Evolutionary conservation across 2,888 invertebrate genomes (phyloP).

Genomic region (Sthenelais limicola): DNA sequence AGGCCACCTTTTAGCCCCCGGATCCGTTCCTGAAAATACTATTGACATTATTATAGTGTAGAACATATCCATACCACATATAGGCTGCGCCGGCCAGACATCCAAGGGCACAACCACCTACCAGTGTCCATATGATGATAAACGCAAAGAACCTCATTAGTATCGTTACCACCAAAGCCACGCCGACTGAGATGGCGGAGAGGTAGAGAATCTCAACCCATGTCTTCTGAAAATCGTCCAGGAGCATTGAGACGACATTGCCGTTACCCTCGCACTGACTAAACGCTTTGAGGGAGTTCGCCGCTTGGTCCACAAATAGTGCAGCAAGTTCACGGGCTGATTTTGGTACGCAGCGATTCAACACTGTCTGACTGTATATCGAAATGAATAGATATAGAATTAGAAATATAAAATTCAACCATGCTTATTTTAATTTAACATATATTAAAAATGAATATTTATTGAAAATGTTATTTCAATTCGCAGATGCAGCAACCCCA

Average conservation of each 20-base stretch:
- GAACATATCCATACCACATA: constrained; percentile 75
- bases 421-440: background rate
- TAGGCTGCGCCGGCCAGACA: constrained; percentile 76
- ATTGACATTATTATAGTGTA: too few species aligned
- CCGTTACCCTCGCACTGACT: background rate
- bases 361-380: background rate
- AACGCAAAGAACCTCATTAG: constrained; percentile 77
- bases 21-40: too few species aligned
- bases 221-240: constrained; percentile 76
- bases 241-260: background rate
- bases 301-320: background rate
- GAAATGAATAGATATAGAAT: background rate
- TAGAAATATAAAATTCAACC: background rate
- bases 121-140: constrained; percentile 78
- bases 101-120: constrained; percentile 75
- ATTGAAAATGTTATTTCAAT: too few species aligned
- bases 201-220: constrained; percentile 78
- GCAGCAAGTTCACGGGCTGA: background rate
- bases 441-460: background rate
- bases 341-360: constrained; percentile 5
- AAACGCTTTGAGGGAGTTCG: background rate
- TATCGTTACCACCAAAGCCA: constrained; percentile 76
- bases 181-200: constrained; percentile 76
- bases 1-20: too few species aligned
- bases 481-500: too few species aligned